phyloP scores from a whole-genome alignment of 2,888 invertebrate species.

The Lithophane leautieri region DNA sequence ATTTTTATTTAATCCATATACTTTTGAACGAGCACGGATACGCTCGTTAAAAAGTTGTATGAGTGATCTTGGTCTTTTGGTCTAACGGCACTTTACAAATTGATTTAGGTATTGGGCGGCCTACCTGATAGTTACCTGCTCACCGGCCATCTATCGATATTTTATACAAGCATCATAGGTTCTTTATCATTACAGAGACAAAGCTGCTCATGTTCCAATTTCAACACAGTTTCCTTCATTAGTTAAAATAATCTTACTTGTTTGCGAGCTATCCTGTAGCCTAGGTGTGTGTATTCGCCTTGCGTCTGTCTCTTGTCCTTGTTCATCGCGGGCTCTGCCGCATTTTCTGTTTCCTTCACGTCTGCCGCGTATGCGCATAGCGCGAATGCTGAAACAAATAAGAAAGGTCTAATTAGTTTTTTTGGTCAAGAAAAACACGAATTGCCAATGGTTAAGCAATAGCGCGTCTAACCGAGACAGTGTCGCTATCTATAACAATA shows the following conservation, averaged over 20 bases:
- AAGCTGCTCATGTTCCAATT: no score
- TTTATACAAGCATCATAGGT: background rate
- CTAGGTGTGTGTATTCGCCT: slow-evolving; percentile 76
- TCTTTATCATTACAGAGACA: background rate
- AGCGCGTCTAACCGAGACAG: accelerated
- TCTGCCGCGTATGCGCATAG: slow-evolving; percentile 81
- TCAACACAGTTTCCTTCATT: background rate
- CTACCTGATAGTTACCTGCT: background rate
- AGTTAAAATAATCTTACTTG: slow-evolving; percentile 74
- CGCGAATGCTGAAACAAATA: slow-evolving; percentile 82
- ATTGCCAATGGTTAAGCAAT: background rate
- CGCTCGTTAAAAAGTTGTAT: background rate
- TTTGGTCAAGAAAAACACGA: background rate
- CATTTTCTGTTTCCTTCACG: slow-evolving; percentile 74
- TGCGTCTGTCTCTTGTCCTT: slow-evolving; percentile 85
- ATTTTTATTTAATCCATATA: background rate
- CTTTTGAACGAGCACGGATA: no score
- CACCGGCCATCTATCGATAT: background rate
- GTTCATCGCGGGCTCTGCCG: slow-evolving; percentile 67
- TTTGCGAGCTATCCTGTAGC: slow-evolving; percentile 83
- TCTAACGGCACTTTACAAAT: background rate
- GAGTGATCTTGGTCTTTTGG: no score
- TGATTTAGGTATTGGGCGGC: background rate
- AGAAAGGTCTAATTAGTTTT: slow-evolving; percentile 20
- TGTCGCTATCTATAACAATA: no score